Conservation (phyloP, 2,888 invertebrate species). For the Amphipyra tragopoginis region DNA sequence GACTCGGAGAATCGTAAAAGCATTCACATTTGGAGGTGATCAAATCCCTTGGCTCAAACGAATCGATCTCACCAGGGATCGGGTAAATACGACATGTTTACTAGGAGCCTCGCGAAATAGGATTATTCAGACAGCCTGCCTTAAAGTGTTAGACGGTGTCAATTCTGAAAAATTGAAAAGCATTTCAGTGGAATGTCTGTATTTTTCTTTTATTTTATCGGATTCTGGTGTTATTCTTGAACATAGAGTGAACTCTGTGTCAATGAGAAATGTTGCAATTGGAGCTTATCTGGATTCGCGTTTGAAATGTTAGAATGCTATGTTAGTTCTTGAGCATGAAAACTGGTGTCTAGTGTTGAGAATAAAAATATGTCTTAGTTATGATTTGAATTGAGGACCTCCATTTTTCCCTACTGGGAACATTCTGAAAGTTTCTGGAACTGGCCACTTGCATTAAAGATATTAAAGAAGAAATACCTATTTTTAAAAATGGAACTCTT, state of each 20-base stretch:
- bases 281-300: slow-evolving; percentile 10
- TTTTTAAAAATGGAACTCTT: no score
- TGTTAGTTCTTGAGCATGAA: slow-evolving; percentile 1
- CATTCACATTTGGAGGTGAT: slow-evolving; percentile 49
- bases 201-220: slow-evolving; percentile 22
- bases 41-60: slow-evolving; percentile 56
- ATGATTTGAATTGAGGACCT: no score
- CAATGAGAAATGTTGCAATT: slow-evolving; percentile 38
- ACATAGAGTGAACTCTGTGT: slow-evolving; percentile 12
- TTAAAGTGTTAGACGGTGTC: slow-evolving; percentile 54
- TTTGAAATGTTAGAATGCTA: slow-evolving; percentile 21
- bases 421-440: no score
- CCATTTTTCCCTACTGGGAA: no score
- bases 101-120: slow-evolving; percentile 61
- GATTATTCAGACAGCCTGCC: slow-evolving; percentile 63
- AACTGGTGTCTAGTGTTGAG: slow-evolving; percentile 7
- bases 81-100: slow-evolving; percentile 66
- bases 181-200: slow-evolving; percentile 20
- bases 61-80: slow-evolving; percentile 57
- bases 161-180: slow-evolving; percentile 53
- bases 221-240: neutral
- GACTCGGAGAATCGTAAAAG: slow-evolving; percentile 28
- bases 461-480: no score
- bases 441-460: no score
- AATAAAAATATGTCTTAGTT: slow-evolving; percentile 13